Conservation (phyloP, 2,888 invertebrate genomes). For the Bellardia bayeri region DNA sequence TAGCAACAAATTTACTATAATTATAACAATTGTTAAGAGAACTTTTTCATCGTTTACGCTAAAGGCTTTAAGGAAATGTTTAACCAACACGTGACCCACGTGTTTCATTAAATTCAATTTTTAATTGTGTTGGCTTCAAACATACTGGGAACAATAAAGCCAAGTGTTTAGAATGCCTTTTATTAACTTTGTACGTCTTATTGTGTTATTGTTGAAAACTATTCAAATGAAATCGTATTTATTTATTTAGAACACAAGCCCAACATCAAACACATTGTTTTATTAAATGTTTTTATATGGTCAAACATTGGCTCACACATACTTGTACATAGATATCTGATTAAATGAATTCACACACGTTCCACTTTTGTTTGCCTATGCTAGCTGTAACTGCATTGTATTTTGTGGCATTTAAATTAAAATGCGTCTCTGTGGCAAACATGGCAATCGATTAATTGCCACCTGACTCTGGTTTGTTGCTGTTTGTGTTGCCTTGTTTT, state of each 20-base stretch:
- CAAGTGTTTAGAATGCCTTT: slow-evolving; percentile 24
- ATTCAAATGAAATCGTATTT: slow-evolving; percentile 24
- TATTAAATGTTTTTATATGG: slow-evolving; percentile 34
- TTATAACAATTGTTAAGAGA: not conserved
- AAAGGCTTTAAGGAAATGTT: slow-evolving; percentile 38
- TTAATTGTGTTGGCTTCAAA: slow-evolving; percentile 9
- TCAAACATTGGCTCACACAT: slow-evolving; percentile 1
- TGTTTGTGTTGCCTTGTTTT: not conserved
- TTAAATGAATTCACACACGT: slow-evolving; percentile 42
- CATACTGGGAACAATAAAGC: not conserved
- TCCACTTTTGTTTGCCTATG: slow-evolving; percentile 23
- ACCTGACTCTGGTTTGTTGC: slow-evolving; percentile 27
- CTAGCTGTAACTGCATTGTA: not conserved
- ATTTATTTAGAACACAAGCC: slow-evolving; percentile 33
- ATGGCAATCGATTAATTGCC: slow-evolving; percentile 46
- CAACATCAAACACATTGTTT: slow-evolving; percentile 29
- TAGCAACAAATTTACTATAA: not conserved
- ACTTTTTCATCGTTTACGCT: not conserved
- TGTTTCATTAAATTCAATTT: slow-evolving; percentile 39
- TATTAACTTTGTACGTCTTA: slow-evolving; percentile 5
- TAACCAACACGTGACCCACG: slow-evolving; percentile 51
- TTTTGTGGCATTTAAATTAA: slow-evolving; percentile 55
- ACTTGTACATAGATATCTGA: not conserved
- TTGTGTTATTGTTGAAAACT: slow-evolving; percentile 14
- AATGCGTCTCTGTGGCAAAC: slow-evolving; percentile 33